Evolutionary conservation across 2,113 vertebrate species (phyloP).

Genomic region (Sciurus niger): DNA sequence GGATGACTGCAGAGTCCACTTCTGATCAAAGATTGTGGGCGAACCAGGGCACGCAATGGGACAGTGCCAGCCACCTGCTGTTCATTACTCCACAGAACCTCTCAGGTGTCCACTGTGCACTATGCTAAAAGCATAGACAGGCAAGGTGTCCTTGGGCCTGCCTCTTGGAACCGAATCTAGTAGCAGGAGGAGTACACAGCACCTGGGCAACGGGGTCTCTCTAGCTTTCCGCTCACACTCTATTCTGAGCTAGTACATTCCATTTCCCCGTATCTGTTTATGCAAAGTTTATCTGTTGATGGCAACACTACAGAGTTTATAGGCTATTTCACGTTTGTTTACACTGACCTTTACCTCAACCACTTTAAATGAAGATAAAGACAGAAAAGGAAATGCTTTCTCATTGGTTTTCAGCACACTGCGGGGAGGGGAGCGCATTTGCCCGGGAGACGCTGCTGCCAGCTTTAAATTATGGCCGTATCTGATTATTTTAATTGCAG

Average conservation of each 20-base stretch:
- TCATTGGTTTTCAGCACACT: not conserved
- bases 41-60: too few species aligned
- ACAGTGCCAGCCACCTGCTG: too few species aligned
- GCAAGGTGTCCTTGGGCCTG: fast-evolving
- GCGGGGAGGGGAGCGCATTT: not conserved
- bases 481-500: not conserved
- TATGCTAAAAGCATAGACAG: not conserved
- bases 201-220: not conserved
- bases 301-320: not conserved
- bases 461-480: not conserved
- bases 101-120: not conserved
- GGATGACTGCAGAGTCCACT: not conserved
- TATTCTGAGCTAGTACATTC: not conserved
- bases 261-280: not conserved
- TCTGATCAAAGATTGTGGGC: not conserved
- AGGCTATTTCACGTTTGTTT: not conserved
- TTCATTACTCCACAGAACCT: not conserved
- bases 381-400: not conserved
- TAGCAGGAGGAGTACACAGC: fast-evolving
- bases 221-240: not conserved
- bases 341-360: not conserved
- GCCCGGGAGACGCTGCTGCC: not conserved
- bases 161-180: too few species aligned
- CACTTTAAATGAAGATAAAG: not conserved
- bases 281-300: not conserved